Base-by-base conservation (phyloP, 1,140 invertebrate genomes). In the Bombus waltoni region DNA sequence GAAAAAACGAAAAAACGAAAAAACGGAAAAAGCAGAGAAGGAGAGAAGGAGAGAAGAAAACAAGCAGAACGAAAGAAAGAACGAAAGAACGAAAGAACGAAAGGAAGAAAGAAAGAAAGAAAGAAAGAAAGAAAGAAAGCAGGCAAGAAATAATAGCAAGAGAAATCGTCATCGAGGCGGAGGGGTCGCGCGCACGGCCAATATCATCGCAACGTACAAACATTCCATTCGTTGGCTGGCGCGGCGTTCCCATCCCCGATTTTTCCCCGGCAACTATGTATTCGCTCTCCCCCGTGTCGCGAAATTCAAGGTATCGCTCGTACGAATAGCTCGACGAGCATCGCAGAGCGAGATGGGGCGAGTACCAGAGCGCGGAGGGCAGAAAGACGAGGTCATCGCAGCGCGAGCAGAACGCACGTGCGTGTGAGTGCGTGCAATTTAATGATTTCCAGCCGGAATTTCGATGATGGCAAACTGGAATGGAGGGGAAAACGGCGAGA, bases 361-460 rank as follows among this genome's bases (percentile, higher is more conserved):
- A 66, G 74, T 38, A 83, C 62, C 77, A 72, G 77, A 70, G 68
- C 1, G 32, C 32, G 32, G 79, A 79, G 65, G 70, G 80, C 75
- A 68, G 57, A 80, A 76, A 85, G 89, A 75, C 85, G 80, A 93
- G 73, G 89, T 83, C 87, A 90, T 90, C 89, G 87, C 76, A 83
- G 78, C 88, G 79, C 38, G 35, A 53, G 35, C 53, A 22, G 32
- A 80, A 91, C 89, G 92, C 92, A 92, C 89, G 90, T 90, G 93
- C 91, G 87, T 90, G 83, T 93, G 93, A 92, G 92, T 92, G 93
- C 90, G 88, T 88, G 85, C 89, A 88, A 90, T 91, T 91, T 91
- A 91, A 91, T 91, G 91, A 91, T 91, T 91, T 92, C 79, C 90
- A 89, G 80, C 84, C 91, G 94, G 93, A 94, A 95, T 95, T 95